phyloP scores from a whole-genome alignment of 2,888 invertebrate species.

The Sinelater perroti region DNA sequence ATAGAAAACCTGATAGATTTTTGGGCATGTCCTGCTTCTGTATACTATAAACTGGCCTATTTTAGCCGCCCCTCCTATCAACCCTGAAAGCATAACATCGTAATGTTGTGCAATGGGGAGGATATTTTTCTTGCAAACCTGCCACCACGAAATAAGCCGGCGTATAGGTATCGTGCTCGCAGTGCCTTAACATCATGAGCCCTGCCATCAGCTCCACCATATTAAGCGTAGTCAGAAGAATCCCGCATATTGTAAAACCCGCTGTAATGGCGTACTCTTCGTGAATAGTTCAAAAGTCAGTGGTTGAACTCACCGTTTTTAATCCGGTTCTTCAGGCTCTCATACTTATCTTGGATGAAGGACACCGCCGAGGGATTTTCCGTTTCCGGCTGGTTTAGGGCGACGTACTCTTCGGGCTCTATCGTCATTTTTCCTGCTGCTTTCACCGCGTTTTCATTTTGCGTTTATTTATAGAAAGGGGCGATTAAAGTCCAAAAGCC shows the following conservation, averaged over 20 bases:
- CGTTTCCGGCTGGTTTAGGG: slow-evolving; percentile 27
- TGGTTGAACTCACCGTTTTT: slow-evolving; percentile 10
- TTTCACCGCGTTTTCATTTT: slow-evolving; percentile 12
- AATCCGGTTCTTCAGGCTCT: slow-evolving; percentile 23
- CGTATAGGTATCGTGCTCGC: slow-evolving; percentile 18
- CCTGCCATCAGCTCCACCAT: slow-evolving; percentile 8
- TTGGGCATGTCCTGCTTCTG: not conserved
- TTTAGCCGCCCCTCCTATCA: slow-evolving; percentile 20
- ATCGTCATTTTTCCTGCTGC: slow-evolving; percentile 13
- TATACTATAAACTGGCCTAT: not conserved
- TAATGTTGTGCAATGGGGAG: not conserved
- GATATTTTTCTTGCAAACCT: slow-evolving; percentile 13
- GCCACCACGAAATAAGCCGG: slow-evolving; percentile 30
- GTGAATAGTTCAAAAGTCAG: not conserved
- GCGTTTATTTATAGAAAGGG: slow-evolving; percentile 4
- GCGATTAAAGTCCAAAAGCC: slow-evolving; percentile 6
- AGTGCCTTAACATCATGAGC: slow-evolving; percentile 12
- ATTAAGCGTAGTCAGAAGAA: slow-evolving; percentile 11
- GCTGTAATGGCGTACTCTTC: slow-evolving; percentile 22
- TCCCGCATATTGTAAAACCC: slow-evolving; percentile 15
- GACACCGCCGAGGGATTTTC: slow-evolving; percentile 29
- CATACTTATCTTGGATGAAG: slow-evolving; percentile 28
- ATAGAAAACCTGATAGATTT: slow-evolving; percentile 9
- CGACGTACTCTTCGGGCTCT: slow-evolving; percentile 29
- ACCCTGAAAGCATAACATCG: slow-evolving; percentile 16